Conservation (phyloP, 2,888 invertebrate species). For the Phortica okadai region DNA sequence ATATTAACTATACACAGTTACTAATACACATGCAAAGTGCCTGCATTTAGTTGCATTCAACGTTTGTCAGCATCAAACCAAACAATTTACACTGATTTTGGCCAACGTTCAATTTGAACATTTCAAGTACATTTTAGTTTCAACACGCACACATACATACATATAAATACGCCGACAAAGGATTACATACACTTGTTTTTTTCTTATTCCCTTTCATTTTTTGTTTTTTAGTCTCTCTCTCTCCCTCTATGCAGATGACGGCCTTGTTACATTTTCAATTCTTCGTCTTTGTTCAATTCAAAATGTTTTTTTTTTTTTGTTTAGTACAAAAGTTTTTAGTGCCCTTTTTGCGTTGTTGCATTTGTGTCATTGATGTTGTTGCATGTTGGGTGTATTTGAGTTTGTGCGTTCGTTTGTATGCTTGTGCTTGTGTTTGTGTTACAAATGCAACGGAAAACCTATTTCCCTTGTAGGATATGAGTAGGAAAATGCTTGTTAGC, state of each 20-base stretch:
- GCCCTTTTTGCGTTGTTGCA: background rate
- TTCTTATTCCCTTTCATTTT: background rate
- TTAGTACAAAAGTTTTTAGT: slow-evolving; percentile 39
- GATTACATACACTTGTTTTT: background rate
- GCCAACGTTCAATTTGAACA: background rate
- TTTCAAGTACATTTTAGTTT: background rate
- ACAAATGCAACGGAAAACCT: slow-evolving; percentile 64
- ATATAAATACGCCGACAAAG: background rate
- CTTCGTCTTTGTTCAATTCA: slow-evolving; percentile 13
- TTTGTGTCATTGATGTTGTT: slow-evolving; percentile 22
- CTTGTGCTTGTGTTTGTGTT: slow-evolving; percentile 36
- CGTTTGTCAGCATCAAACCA: background rate
- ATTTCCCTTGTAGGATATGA: slow-evolving; percentile 64
- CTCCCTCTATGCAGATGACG: background rate
- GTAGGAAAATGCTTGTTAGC: slow-evolving; percentile 66
- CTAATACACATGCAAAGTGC: background rate
- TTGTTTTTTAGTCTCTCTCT: background rate
- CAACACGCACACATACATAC: background rate
- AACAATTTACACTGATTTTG: background rate
- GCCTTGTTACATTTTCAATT: slow-evolving; percentile 15
- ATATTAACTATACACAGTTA: background rate
- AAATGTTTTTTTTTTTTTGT: background rate
- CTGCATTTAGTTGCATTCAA: background rate
- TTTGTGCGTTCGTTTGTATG: slow-evolving; percentile 12
- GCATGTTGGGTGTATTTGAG: slow-evolving; percentile 22